A percentile compares a stretch with the other conserved stretches of the same genome.
phyloP scores from a whole-genome alignment of 2,888 invertebrate species.

The Brachypalpus laphriformis region DNA sequence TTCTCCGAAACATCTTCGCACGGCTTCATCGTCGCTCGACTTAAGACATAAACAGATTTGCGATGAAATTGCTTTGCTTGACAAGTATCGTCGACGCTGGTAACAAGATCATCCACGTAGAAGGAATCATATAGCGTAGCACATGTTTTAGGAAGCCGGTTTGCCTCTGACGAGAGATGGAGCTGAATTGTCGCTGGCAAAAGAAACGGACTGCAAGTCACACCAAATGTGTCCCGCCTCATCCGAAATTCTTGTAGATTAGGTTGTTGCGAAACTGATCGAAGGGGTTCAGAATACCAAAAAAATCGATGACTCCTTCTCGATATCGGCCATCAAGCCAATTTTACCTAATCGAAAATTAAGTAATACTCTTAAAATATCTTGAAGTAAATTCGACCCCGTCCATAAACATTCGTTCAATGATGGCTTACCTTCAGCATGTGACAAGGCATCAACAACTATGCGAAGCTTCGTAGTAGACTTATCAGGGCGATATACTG shows the following conservation, averaged over 20 bases:
- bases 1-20: background rate
- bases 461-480: slow-evolving; percentile 14
- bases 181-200: slow-evolving; percentile 1
- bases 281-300: slow-evolving; percentile 1
- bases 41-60: background rate
- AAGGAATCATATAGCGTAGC: background rate
- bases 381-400: slow-evolving; percentile 37
- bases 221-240: slow-evolving; percentile 41
- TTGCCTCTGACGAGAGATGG: background rate
- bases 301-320: too few relatives aligned
- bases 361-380: slow-evolving; percentile 11
- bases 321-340: slow-evolving; percentile 16
- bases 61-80: slow-evolving; percentile 7
- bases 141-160: slow-evolving; percentile 11
- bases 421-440: background rate
- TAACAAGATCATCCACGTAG: slow-evolving; percentile 24
- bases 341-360: slow-evolving; percentile 11
- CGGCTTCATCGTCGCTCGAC: background rate
- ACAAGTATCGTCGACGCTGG: background rate
- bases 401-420: slow-evolving; percentile 30
- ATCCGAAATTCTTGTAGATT: slow-evolving; percentile 10
- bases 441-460: slow-evolving; percentile 16
- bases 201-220: slow-evolving; percentile 29
- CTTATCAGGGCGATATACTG: slow-evolving; percentile 28
- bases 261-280: background rate